These are phyloP conservation scores for Paedocypris sp. DNA, from an alignment of 2,113 vertebrate genomes.

Conservation along the genomic window DNA sequence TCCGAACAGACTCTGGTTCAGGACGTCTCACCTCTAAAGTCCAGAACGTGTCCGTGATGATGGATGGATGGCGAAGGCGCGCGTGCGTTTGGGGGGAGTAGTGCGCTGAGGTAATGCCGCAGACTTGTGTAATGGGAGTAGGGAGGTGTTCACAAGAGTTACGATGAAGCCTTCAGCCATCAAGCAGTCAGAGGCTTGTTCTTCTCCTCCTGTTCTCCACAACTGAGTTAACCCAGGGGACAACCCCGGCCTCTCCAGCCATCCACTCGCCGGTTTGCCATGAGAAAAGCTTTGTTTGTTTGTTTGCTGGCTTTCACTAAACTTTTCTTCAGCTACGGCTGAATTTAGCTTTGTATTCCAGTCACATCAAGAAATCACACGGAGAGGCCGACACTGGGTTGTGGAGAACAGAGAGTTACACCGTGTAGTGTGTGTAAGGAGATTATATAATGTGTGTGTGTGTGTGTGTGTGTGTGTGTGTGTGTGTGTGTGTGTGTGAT, in stretches of 20 bases:
- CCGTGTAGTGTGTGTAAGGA: too few relatives aligned
- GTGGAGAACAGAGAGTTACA: not conserved
- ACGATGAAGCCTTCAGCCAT: constrained; percentile 14
- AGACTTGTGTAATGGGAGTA: not conserved
- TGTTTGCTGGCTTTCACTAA: constrained; percentile 20
- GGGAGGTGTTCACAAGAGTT: constrained; percentile 25
- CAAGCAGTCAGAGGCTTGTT: constrained; percentile 22
- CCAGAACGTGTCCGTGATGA: constrained; percentile 42
- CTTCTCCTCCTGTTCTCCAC: constrained; percentile 3
- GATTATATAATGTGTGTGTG: too few relatives aligned
- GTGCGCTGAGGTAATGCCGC: constrained; percentile 28
- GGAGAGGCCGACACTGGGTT: not conserved
- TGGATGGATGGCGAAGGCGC: constrained; percentile 44
- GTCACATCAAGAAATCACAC: not conserved
- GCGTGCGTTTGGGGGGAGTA: constrained; percentile 36
- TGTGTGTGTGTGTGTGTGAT: too few relatives aligned
- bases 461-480: too few relatives aligned
- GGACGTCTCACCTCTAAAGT: not conserved
- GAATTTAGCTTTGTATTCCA: not conserved
- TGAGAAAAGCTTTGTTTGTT: constrained; percentile 26
- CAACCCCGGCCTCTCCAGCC: not conserved
- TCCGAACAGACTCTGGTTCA: constrained; percentile 35
- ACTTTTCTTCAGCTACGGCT: not conserved
- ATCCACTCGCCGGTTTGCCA: not conserved
- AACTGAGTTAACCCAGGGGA: constrained; percentile 16